Evolutionary conservation across 2,113 vertebrate species (phyloP).

Genomic region (Physeter macrocephalus): DNA sequence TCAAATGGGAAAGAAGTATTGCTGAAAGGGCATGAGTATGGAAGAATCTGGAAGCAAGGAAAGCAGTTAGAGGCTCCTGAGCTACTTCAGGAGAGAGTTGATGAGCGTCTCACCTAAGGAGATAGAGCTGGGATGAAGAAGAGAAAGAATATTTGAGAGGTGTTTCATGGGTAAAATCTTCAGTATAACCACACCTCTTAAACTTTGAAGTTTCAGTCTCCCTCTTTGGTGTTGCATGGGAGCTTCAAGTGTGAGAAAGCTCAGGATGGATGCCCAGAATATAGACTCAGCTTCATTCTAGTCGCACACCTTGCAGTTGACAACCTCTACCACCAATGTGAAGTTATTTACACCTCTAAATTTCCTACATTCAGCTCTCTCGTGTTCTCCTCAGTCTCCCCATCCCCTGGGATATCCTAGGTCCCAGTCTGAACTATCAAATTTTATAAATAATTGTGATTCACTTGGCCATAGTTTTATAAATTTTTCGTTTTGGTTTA

Average conservation of each 20-base stretch:
- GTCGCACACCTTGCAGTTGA: neutral
- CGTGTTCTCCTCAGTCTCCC: neutral
- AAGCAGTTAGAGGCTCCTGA: neutral
- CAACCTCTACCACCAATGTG: neutral
- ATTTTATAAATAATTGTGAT: slow-evolving; percentile 37
- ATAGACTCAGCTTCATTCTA: neutral
- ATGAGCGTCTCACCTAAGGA: neutral
- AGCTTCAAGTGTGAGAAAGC: neutral
- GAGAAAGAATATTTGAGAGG: neutral
- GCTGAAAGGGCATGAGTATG: neutral
- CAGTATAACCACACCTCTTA: neutral
- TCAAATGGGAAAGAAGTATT: neutral
- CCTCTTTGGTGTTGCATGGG: neutral
- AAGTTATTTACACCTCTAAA: neutral
- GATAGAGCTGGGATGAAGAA: neutral
- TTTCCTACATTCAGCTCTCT: neutral
- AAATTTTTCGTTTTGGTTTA: slow-evolving; percentile 36
- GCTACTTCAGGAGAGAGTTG: neutral
- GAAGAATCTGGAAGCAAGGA: neutral
- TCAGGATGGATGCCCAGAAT: neutral
- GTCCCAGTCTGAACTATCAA: neutral
- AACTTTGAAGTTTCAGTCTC: neutral
- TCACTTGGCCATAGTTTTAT: neutral
- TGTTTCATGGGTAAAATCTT: neutral
- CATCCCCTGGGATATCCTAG: neutral